Evolutionary conservation across 2,797 vertebrate species (phyloP), one percentile per base, ranked within the genome.

Genomic region (Babyrousa celebensis): DNA sequence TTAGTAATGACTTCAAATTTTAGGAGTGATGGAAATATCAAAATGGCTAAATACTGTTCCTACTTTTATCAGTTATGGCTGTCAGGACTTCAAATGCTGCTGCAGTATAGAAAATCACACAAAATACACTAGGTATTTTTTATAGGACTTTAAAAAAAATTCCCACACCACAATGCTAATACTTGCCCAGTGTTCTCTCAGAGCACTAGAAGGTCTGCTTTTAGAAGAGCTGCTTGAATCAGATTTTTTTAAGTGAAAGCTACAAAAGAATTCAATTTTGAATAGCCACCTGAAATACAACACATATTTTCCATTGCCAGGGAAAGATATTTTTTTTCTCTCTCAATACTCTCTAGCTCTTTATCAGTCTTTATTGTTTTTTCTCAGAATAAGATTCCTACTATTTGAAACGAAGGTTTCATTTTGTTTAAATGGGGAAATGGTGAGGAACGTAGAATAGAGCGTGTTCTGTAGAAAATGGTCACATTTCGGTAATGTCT

Each of bases 91-190:
- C 87, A 94, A 58, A 68, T 85, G 10, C 12, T 83, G 67, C 65
- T 78, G 88, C 71, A 18, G n/a, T 82, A 71, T 80, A 95, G 43
- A 87, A 89, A 74, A 36, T 21, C 40, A 71, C 17, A 89, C 32
- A 40, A 80, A 91, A 85, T 96, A 91, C 58, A 40, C 23, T 29
- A 74, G 65, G 79, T 93, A n/a, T 96, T 95, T 97, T 97, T 96
- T 86, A 20, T 2, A 88, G 90, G 48, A 83, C 43, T 48, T 96
- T 87, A 14, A 1, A 6, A 10, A 96, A 54, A 67, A 32, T 21
- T 83, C 29, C 75, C 87, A 62, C 71, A 92, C 83, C 40, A 56
- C 25, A 83, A 25, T 56, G 43, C 21, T 84, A 63, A 62, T 75
- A 36, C 65, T 36, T 25, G n/a, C 68, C 52, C 68, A 70, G 48